phyloP scores from a whole-genome alignment of 1,140 invertebrate species.

The Pogonomyrmex californicus region DNA sequence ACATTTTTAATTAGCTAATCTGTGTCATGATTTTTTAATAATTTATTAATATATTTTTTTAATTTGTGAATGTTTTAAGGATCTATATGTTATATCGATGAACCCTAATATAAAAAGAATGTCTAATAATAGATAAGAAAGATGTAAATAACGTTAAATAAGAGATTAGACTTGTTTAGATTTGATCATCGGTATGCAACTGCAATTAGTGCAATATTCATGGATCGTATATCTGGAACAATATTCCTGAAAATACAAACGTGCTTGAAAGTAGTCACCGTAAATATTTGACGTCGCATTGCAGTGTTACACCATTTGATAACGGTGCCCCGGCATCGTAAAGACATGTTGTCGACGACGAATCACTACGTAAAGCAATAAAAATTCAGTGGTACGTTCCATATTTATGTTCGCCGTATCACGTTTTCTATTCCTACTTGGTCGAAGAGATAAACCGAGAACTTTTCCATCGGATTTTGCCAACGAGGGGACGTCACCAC shows the following conservation, averaged over 20 bases:
- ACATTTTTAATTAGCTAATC: neutral
- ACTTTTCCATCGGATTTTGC: constrained; percentile 10
- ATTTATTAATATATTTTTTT: too few species aligned
- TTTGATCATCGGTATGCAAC: constrained; percentile 17
- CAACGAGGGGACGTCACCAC: neutral
- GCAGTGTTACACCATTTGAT: constrained; percentile 29
- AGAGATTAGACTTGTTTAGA: constrained; percentile 23
- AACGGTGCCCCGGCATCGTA: constrained; percentile 26
- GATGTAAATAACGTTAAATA: neutral
- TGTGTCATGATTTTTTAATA: too few species aligned
- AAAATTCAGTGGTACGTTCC: constrained; percentile 31
- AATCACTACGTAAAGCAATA: constrained; percentile 46
- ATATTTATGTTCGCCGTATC: constrained; percentile 12
- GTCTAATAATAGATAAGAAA: neutral
- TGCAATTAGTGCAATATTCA: neutral
- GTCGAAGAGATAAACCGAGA: constrained; percentile 6
- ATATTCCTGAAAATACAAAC: constrained; percentile 17
- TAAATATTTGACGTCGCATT: constrained; percentile 42
- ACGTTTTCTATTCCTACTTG: neutral
- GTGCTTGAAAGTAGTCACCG: constrained; percentile 6
- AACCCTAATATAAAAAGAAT: neutral
- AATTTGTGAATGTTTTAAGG: too few species aligned
- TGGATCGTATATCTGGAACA: too few species aligned
- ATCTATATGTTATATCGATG: too few species aligned
- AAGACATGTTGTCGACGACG: constrained; percentile 8